phyloP scores from a whole-genome alignment of 1,140 invertebrate species.

The Cecropterus lyciades region DNA sequence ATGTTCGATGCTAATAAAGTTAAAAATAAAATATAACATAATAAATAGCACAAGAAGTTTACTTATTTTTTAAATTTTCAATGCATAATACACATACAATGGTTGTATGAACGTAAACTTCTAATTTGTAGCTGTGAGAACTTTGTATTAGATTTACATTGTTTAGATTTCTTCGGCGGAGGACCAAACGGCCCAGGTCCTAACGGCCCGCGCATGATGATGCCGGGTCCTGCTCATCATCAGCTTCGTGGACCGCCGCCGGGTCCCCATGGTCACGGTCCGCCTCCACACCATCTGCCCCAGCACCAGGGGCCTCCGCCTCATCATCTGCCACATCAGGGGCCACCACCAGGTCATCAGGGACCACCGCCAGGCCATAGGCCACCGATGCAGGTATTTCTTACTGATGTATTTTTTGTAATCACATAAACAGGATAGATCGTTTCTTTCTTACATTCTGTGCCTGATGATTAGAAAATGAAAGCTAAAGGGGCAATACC shows the following conservation, averaged over 20 bases:
- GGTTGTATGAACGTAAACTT: too few relatives aligned
- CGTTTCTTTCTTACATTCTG: too few relatives aligned
- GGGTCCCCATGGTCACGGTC: conserved; percentile 58
- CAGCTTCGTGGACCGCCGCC: conserved; percentile 79
- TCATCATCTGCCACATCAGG: conserved; percentile 75
- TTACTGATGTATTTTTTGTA: too few relatives aligned
- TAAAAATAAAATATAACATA: too few relatives aligned
- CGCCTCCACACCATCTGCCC: conserved; percentile 71
- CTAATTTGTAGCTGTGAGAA: too few relatives aligned
- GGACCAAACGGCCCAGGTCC: conserved; percentile 73
- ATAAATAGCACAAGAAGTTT: too few relatives aligned
- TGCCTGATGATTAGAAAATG: too few relatives aligned
- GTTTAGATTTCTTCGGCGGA: conserved; percentile 72
- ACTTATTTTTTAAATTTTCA: too few relatives aligned
- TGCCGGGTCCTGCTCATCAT: conserved; percentile 72
- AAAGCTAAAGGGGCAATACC: too few relatives aligned
- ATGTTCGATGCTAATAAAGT: too few relatives aligned
- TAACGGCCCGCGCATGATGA: conserved; percentile 78
- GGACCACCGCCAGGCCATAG: conserved; percentile 85
- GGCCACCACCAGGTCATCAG: conserved; percentile 74
- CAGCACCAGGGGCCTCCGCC: conserved; percentile 78
- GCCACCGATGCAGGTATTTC: conserved; percentile 86
- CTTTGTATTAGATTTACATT: conserved; percentile 3
- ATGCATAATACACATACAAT: too few relatives aligned
- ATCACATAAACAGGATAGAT: too few relatives aligned